Evolutionary conservation across 2,888 invertebrate genomes (phyloP).

Genomic region (Pyrocoelia pectoralis): DNA sequence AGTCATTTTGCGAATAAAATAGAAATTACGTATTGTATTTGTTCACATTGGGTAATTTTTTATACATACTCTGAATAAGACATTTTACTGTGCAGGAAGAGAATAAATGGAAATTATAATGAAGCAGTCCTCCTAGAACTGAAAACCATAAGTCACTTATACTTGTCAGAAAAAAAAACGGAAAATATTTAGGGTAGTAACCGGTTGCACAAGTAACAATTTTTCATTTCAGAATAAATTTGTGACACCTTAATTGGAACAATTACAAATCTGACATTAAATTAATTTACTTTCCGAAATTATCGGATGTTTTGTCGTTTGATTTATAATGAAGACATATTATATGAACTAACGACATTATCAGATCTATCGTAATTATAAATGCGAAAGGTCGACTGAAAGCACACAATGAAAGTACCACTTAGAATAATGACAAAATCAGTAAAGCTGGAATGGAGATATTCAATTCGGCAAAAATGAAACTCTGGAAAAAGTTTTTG

Average conservation of each 20-base stretch:
- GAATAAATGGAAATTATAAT: not conserved
- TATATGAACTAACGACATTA: no score
- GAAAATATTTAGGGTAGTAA: not conserved
- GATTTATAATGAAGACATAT: no score
- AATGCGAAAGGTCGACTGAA: constrained; percentile 10
- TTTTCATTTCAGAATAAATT: not conserved
- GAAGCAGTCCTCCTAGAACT: not conserved
- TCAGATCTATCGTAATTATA: constrained; percentile 8
- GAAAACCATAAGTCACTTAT: not conserved
- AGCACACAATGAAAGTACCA: constrained; percentile 17
- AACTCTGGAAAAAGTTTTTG: constrained; percentile 27
- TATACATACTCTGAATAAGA: not conserved
- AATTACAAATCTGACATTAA: no score
- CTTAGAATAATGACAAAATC: constrained; percentile 27
- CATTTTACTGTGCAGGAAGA: not conserved
- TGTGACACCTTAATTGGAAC: no score
- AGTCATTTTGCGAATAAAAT: no score
- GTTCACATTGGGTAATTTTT: no score
- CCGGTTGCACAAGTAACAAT: not conserved
- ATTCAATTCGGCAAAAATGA: constrained; percentile 30
- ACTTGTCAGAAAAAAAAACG: not conserved
- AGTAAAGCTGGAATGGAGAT: constrained; percentile 17
- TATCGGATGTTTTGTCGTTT: no score
- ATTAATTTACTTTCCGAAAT: no score
- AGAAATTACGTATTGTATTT: no score